These are phyloP conservation scores for Agriopis aurantiaria DNA, from an alignment of 2,888 invertebrate genomes.

Conservation along the genomic window DNA sequence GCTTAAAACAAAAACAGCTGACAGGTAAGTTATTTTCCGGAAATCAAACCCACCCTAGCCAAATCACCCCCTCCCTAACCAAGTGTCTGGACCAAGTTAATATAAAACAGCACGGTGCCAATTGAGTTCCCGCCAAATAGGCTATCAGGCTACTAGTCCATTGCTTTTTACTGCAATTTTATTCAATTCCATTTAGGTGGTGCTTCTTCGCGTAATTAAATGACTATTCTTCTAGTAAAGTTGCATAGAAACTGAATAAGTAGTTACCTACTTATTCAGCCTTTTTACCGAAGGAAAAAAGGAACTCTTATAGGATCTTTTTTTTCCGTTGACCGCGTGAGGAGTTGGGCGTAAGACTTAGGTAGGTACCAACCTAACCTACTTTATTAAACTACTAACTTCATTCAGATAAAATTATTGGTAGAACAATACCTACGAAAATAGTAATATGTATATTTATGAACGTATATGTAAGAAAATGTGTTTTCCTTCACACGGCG, in stretches of 20 bases:
- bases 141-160: constrained; percentile 1
- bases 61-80: neutral
- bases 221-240: neutral
- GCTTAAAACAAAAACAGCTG: neutral
- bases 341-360: no score
- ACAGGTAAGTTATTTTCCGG: neutral
- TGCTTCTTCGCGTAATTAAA: constrained; percentile 1
- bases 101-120: constrained; percentile 18
- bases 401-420: neutral
- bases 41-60: no score
- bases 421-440: no score
- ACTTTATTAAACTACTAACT: no score
- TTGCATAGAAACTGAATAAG: neutral
- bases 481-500: constrained; percentile 7
- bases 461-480: neutral
- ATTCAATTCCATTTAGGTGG: constrained; percentile 19
- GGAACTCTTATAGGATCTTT: no score
- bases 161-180: constrained; percentile 28
- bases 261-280: no score
- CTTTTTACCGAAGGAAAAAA: no score
- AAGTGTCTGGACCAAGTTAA: neutral
- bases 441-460: no score
- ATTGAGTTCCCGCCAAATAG: constrained; percentile 23
- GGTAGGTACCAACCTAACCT: no score
- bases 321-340: no score